These are phyloP conservation scores for Intellagama lesueurii DNA, from an alignment of 2,797 vertebrate genomes.

Conservation along the genomic window DNA sequence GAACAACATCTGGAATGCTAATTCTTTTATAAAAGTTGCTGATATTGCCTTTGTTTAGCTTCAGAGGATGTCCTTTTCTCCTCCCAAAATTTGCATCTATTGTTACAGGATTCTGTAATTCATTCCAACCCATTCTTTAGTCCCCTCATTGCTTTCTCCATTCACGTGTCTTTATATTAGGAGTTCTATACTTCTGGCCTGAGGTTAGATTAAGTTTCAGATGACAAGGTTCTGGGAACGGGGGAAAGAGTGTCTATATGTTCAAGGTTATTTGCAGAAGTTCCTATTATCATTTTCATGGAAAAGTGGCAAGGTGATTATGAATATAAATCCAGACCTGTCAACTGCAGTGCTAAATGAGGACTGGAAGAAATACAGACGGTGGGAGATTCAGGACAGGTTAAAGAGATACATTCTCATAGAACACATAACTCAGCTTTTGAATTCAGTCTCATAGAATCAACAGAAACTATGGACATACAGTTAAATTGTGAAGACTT, in stretches of 20 bases:
- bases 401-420: not conserved
- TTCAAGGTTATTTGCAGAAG: conserved; percentile 14
- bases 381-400: not conserved
- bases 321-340: not conserved
- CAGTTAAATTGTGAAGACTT: too few species aligned
- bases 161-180: conserved; percentile 39
- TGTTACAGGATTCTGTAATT: conserved; percentile 52
- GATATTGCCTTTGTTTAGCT: conserved; percentile 38
- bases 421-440: not conserved
- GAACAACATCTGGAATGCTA: not conserved
- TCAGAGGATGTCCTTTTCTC: conserved; percentile 14
- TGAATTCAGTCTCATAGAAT: not conserved
- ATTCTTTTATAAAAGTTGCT: not conserved
- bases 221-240: conserved; percentile 25
- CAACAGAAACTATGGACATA: too few species aligned
- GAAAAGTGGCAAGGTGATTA: not conserved
- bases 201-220: not conserved
- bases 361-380: not conserved
- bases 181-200: not conserved
- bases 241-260: not conserved
- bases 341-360: not conserved
- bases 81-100: conserved; percentile 50
- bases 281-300: not conserved
- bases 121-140: conserved; percentile 16
- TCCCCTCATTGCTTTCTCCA: conserved; percentile 46